phyloP scores from a whole-genome alignment of 1,140 invertebrate species.

The Drosophila carrolli region DNA sequence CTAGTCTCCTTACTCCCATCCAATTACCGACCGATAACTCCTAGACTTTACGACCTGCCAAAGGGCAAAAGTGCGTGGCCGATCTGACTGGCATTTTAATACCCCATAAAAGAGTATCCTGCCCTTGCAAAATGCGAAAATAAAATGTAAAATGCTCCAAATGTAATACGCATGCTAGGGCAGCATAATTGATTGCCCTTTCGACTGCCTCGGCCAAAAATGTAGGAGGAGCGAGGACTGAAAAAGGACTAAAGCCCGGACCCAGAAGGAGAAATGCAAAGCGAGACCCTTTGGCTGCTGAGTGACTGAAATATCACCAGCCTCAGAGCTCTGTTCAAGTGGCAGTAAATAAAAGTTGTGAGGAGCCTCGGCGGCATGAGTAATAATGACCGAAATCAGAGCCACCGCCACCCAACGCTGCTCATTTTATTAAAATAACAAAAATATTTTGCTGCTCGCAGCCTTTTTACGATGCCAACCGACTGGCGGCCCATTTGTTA shows the following conservation, averaged over 20 bases:
- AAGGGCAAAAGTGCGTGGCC: constrained; percentile 11
- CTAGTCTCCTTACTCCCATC: not conserved
- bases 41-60: constrained; percentile 11
- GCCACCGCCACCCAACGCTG: constrained; percentile 17
- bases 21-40: constrained; percentile 1
- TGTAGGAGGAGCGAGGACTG: too few relatives aligned
- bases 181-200: constrained; percentile 73
- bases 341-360: constrained; percentile 61
- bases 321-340: constrained; percentile 17
- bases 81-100: constrained; percentile 17
- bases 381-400: constrained; percentile 74
- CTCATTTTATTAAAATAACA: constrained; percentile 76
- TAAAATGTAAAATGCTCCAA: constrained; percentile 65
- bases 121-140: constrained; percentile 17
- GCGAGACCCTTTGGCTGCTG: constrained; percentile 37
- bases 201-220: not conserved
- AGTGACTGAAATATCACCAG: constrained; percentile 54
- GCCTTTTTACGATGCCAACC: constrained; percentile 55
- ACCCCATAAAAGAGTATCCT: constrained; percentile 21
- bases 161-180: constrained; percentile 58
- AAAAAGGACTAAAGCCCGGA: constrained; percentile 1
- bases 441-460: constrained; percentile 73
- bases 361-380: constrained; percentile 19
- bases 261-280: constrained; percentile 45
- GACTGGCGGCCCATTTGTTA: constrained; percentile 27